Percentiles rank a stretch among this genome's conserved stretches.
Conservation (phyloP, 37 sponge, comb jelly and placozoan species). For the Diacarnus erythraeanus region DNA sequence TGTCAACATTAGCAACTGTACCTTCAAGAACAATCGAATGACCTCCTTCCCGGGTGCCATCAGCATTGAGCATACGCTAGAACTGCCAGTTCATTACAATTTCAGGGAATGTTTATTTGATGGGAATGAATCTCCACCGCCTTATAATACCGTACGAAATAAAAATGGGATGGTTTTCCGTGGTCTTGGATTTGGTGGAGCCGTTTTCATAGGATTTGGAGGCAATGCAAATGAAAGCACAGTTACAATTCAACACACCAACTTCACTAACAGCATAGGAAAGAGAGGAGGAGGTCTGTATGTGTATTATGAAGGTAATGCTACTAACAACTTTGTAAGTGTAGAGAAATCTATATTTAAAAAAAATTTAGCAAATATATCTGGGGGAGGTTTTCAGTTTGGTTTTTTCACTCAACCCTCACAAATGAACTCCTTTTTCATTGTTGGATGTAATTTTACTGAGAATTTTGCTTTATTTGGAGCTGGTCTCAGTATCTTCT, state of each 20-base stretch:
- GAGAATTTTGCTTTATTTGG: background rate
- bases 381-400: background rate
- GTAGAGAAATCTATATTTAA: background rate
- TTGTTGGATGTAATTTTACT: background rate
- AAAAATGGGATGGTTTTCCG: background rate
- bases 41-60: background rate
- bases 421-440: background rate
- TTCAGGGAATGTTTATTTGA: background rate
- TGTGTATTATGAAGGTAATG: background rate
- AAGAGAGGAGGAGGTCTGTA: background rate
- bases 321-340: background rate
- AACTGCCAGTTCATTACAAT: background rate
- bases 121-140: too few relatives aligned
- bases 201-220: background rate
- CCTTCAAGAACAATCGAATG: background rate
- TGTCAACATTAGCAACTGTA: background rate
- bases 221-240: background rate
- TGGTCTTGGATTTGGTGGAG: background rate
- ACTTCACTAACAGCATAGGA: background rate
- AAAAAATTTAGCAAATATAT: background rate
- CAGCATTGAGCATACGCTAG: background rate
- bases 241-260: background rate
- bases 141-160: too few relatives aligned
- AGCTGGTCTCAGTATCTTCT: background rate
- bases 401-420: background rate